Percentiles rank a stretch among this genome's conserved stretches.
Conservation (phyloP, 2,888 invertebrate genomes). For the Dendrolimus pini region DNA sequence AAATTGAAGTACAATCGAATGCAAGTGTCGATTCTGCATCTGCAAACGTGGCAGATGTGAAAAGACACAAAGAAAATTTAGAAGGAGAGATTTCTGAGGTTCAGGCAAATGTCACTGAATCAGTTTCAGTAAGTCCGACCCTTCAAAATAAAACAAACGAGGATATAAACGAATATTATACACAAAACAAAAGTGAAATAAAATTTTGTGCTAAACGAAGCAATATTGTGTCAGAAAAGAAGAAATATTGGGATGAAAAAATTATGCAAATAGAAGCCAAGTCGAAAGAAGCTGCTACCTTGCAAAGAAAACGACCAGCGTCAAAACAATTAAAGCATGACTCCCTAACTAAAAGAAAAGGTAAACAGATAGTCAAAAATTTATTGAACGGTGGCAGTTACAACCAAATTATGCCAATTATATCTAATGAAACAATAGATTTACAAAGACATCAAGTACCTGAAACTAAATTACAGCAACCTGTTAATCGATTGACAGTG, state of each 20-base stretch:
- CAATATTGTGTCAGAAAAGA: slow-evolving; percentile 65
- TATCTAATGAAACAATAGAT: slow-evolving; percentile 16
- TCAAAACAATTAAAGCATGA: slow-evolving; percentile 54
- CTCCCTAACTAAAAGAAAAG: slow-evolving; percentile 60
- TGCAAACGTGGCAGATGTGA: slow-evolving; percentile 67
- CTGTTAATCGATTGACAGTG: background rate
- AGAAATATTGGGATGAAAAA: slow-evolving; percentile 70
- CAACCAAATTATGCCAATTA: slow-evolving; percentile 21
- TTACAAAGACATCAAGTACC: slow-evolving; percentile 15
- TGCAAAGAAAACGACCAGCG: slow-evolving; percentile 44
- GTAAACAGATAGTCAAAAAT: slow-evolving; percentile 59
- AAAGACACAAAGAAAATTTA: slow-evolving; percentile 50
- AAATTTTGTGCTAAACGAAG: slow-evolving; percentile 43
- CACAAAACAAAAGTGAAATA: slow-evolving; percentile 26
- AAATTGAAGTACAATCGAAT: slow-evolving; percentile 24
- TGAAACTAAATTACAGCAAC: slow-evolving; percentile 17
- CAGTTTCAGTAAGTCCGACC: slow-evolving; percentile 69
- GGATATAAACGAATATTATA: slow-evolving; percentile 14
- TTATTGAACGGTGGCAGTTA: slow-evolving; percentile 38
- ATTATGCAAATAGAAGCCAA: slow-evolving; percentile 62
- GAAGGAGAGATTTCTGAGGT: slow-evolving; percentile 74
- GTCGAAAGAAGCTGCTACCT: slow-evolving; percentile 42
- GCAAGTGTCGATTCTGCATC: slow-evolving; percentile 68
- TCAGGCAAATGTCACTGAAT: slow-evolving; percentile 73
- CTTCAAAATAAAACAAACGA: slow-evolving; percentile 38